These are phyloP conservation scores for Chelon auratus DNA, from an alignment of 2,797 vertebrate species.

Conservation along the genomic window DNA sequence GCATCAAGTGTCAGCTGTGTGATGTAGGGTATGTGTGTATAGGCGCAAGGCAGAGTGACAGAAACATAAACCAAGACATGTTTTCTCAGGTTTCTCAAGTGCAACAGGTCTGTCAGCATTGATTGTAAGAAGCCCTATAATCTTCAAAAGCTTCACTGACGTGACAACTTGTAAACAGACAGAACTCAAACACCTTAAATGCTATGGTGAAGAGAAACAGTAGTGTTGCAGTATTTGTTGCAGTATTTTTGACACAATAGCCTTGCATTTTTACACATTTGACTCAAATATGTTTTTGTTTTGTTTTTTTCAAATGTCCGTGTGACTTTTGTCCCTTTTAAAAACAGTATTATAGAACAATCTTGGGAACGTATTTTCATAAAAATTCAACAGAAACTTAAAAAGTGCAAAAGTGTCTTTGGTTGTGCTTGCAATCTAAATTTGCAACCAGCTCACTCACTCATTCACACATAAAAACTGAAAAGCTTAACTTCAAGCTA, in stretches of 20 bases:
- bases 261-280: neutral
- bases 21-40: neutral
- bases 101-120: constrained; percentile 69
- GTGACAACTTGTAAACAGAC: constrained; percentile 16
- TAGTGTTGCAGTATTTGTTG: neutral
- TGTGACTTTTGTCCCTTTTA: neutral
- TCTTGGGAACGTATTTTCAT: neutral
- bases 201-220: neutral
- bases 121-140: neutral
- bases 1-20: neutral
- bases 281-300: neutral
- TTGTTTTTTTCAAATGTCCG: neutral
- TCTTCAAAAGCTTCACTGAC: neutral
- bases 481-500: constrained; percentile 10
- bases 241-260: neutral
- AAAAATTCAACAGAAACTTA: neutral
- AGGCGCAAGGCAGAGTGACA: neutral
- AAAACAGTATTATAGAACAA: neutral
- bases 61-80: constrained; percentile 5
- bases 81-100: constrained; percentile 41
- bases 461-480: neutral
- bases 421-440: neutral
- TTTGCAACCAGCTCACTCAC: neutral
- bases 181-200: neutral
- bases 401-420: neutral